These are phyloP conservation scores for Suillia variegata DNA, from an alignment of 2,888 invertebrate genomes.

Conservation along the genomic window DNA sequence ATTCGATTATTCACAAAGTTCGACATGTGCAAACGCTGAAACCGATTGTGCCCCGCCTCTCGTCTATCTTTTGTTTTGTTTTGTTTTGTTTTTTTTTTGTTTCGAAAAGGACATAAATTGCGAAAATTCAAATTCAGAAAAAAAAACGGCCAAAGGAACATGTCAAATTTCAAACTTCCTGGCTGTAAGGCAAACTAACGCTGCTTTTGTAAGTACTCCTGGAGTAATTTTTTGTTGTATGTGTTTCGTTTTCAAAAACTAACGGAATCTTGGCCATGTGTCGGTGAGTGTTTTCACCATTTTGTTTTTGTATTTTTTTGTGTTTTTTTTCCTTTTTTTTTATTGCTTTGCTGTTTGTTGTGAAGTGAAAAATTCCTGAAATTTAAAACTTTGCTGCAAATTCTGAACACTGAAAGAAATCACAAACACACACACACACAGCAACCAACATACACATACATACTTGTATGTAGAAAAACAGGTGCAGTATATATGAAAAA, in stretches of 20 bases:
- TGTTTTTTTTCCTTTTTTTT: neutral
- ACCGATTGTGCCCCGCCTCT: too few species aligned
- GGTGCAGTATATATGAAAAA: too few species aligned
- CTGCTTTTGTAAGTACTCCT: neutral
- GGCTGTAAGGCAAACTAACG: neutral
- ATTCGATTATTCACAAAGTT: too few species aligned
- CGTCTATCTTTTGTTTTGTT: too few species aligned
- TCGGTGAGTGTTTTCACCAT: too few species aligned
- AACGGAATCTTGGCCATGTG: neutral
- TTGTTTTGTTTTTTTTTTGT: too few species aligned
- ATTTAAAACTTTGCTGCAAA: neutral
- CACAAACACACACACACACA: too few species aligned
- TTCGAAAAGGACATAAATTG: constrained; percentile 13
- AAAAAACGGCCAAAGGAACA: constrained; percentile 25
- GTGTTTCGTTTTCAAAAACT: neutral
- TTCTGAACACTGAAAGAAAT: too few species aligned
- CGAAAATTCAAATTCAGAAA: constrained; percentile 5
- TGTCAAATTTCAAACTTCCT: constrained; percentile 35
- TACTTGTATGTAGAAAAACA: too few species aligned
- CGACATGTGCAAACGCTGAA: too few species aligned
- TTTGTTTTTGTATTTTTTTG: neutral
- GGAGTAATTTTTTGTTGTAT: neutral
- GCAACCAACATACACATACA: too few species aligned
- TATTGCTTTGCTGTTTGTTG: too few species aligned
- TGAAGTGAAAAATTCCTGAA: neutral